Base-by-base conservation (phyloP, 2,113 vertebrate species). In the Syrrhaptes paradoxus region DNA sequence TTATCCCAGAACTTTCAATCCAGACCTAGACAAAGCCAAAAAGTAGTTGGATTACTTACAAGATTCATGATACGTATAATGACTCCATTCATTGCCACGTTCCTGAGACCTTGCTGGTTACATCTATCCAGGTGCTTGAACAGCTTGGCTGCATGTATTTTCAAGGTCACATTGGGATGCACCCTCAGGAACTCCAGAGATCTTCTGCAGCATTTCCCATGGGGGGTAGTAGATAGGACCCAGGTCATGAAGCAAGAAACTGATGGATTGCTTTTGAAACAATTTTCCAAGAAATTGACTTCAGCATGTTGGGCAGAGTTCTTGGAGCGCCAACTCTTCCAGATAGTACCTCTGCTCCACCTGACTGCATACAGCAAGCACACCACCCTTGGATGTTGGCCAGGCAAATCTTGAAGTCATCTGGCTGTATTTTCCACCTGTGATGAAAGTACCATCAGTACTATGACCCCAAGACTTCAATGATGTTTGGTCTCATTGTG, bases 191-290 rank as follows among this genome's bases (percentile, higher is more conserved):
- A 98, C 8, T 93, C 24, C 43, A 79, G 22, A 41, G 97, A 97
- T 26, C 57, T 97, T 32, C 1, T 8, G 45, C 70, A 92, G 26
- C 97, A 98, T 2, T 63, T 66, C 67, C 94, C 94, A 51, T 97
- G 97, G 28, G 97, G 97, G 18, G 85, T 98, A 85, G 97, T 89
- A 43, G 97, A 97, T 54, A 98, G 59, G 96, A 97, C 88, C 98
- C 97, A 98, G 80, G 24, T 93, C 65, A 98, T 83, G 18, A 67
- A 96, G 79, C 97, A 97, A 75, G 8, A 6, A 90, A 25, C 7
- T 72, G 45, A 25, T 7, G 15, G 38, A 17, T 2, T 2, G 6
- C 1, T 25, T 2, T 14, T 62, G 55, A 84, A 94, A 16, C 19
- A 3, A 52, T 95, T 97, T 79, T 97, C 57, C 72, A 98, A 78